Base-by-base conservation (phyloP, 53 echinoderm and acorn worm genomes). In the Temnopleurus reevesii region DNA sequence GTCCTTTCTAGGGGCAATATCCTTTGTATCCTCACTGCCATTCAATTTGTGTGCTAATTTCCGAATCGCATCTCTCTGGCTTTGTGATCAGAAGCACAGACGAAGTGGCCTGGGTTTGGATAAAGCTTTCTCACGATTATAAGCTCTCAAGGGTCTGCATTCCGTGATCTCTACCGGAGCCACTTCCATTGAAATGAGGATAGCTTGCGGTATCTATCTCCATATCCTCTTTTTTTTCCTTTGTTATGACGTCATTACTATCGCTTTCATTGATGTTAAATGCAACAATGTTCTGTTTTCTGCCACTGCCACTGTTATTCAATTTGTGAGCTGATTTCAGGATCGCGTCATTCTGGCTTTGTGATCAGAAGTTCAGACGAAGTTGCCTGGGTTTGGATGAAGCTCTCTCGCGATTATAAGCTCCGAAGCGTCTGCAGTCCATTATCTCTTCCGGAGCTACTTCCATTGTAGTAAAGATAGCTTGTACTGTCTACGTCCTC, bases 191-290 rank as follows among this genome's bases (percentile, higher is more conserved):
- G 46, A 49, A 10, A 49, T 47, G 10, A 79, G 49, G 18, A 79
- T 47, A 4, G 79, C 79, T 26, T 79, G 47, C n/a, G 47, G n/a
- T n/a, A n/a, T n/a, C 8, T 36, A 28, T 3, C 18, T 79, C 79
- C 24, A 49, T 79, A n/a, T 79, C 79, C 49, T 79, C 79, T 24
- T 79, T 6, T 49, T 79, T 9, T n/a, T n/a, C n/a, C 25, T 49
- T 79, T 46, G 38, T 79, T 24, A 46, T 45, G 5, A 46, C 79
- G 47, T 79, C 49, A 7, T 46, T 49, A 47, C 79, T 79, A 27
- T 79, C 79, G 21, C 79, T 79, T 79, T 79, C 79, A 46, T 49
- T 49, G 19, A 80, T 27, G 26, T 51, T 80, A 29, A 80, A 49
- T 24, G 53, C 80, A 80, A 80, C 49, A 3, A 49, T 6, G 53